These are phyloP conservation scores for Limnephilus rhombicus DNA, from an alignment of 2,888 invertebrate genomes.

Conservation along the genomic window DNA sequence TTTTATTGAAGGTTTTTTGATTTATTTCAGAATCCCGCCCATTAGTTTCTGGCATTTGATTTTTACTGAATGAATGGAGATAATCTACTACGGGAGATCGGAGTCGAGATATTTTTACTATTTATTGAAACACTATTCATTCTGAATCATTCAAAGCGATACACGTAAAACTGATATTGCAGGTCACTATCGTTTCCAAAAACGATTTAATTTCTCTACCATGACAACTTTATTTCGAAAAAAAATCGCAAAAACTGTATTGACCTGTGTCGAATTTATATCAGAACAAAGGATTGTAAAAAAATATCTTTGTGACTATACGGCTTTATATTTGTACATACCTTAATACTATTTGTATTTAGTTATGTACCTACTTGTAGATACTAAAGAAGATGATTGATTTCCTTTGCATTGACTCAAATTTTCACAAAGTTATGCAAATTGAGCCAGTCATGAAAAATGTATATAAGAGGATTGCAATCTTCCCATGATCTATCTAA, in stretches of 20 bases:
- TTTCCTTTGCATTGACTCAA: not conserved
- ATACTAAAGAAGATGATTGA: not conserved
- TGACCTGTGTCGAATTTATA: not conserved
- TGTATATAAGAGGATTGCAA: not conserved
- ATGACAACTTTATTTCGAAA: not conserved
- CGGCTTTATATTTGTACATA: no score
- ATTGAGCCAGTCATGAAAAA: not conserved
- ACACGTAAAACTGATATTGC: not conserved
- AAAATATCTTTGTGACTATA: not conserved
- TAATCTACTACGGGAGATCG: not conserved
- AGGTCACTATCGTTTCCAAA: not conserved
- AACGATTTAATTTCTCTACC: not conserved
- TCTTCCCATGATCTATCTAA: not conserved
- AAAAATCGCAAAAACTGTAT: not conserved
- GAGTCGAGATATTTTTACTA: not conserved
- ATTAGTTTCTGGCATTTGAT: slow-evolving; percentile 13
- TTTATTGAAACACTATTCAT: not conserved
- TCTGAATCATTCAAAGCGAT: not conserved
- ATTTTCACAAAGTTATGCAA: not conserved
- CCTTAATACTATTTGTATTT: no score
- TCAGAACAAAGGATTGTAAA: not conserved
- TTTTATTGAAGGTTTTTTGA: slow-evolving; percentile 21
- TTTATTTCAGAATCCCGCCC: slow-evolving; percentile 12
- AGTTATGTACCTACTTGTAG: not conserved
- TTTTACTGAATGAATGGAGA: slow-evolving; percentile 8